These are phyloP conservation scores for Sinohyriopsis cumingii DNA, from an alignment of 2,888 invertebrate genomes.

Conservation along the genomic window DNA sequence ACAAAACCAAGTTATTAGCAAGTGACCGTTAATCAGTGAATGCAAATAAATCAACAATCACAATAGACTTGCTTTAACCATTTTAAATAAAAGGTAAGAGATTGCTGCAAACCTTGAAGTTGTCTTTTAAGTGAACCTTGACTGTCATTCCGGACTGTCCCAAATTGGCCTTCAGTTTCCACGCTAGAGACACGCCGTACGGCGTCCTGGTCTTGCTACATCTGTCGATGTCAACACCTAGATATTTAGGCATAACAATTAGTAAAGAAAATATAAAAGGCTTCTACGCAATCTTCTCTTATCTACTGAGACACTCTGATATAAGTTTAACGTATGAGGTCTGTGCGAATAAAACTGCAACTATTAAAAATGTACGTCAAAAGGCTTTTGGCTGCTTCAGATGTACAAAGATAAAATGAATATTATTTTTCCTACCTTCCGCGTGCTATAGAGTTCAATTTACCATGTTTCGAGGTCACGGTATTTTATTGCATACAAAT, in stretches of 20 bases:
- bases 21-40: no score
- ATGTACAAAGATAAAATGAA: no score
- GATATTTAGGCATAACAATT: not conserved
- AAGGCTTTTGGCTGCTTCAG: no score
- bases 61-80: not conserved
- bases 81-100: not conserved
- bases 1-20: no score
- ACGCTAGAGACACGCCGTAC: conserved; percentile 61
- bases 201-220: conserved; percentile 60
- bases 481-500: no score
- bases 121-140: conserved; percentile 65
- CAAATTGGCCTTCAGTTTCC: conserved; percentile 43
- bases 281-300: not conserved
- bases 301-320: not conserved
- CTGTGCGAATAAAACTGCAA: not conserved
- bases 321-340: not conserved
- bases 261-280: not conserved
- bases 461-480: no score
- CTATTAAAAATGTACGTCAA: no score
- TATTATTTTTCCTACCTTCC: no score
- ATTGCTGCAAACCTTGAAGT: conserved; percentile 47
- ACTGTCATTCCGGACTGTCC: conserved; percentile 52
- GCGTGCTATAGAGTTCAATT: no score
- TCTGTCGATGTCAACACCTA: conserved; percentile 42
- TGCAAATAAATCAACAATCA: no score